These are phyloP conservation scores for Archips crataeganus DNA, from an alignment of 2,888 invertebrate species.

Conservation along the genomic window DNA sequence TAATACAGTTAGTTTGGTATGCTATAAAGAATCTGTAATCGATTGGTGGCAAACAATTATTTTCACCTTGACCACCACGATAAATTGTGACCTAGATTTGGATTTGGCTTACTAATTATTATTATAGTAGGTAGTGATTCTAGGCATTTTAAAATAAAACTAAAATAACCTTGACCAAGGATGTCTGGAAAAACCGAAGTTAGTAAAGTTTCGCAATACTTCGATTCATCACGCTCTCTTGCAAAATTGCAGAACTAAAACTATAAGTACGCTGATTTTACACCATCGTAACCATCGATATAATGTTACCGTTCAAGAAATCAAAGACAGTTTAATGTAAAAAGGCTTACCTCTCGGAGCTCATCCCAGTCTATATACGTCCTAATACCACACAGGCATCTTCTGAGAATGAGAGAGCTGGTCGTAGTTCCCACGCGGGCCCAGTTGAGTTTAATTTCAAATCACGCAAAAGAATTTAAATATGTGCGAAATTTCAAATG, in stretches of 20 bases:
- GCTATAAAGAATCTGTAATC: background rate
- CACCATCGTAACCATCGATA: constrained; percentile 6
- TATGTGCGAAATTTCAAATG: too few relatives aligned
- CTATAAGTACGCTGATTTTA: constrained; percentile 1
- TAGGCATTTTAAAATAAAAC: constrained; percentile 10
- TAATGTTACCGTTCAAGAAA: background rate
- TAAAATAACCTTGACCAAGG: constrained; percentile 32
- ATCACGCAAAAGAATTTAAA: too few relatives aligned
- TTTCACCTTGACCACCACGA: constrained; percentile 27
- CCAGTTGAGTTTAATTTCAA: too few relatives aligned
- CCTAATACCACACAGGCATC: too few relatives aligned
- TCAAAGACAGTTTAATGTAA: background rate
- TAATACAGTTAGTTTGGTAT: background rate
- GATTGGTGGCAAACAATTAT: background rate
- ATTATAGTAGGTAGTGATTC: constrained; percentile 19
- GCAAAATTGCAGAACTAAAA: constrained; percentile 26
- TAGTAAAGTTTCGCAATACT: constrained; percentile 23
- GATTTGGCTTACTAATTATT: constrained; percentile 19
- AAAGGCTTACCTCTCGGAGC: too few relatives aligned
- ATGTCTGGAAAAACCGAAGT: constrained; percentile 26
- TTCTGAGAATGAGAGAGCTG: too few relatives aligned
- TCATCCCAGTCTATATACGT: too few relatives aligned
- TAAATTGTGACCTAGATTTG: constrained; percentile 32
- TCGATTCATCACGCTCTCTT: constrained; percentile 31
- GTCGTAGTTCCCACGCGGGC: too few relatives aligned